Evolutionary conservation across 1,140 invertebrate genomes (phyloP).

Genomic region (Reticulitermes speratus): DNA sequence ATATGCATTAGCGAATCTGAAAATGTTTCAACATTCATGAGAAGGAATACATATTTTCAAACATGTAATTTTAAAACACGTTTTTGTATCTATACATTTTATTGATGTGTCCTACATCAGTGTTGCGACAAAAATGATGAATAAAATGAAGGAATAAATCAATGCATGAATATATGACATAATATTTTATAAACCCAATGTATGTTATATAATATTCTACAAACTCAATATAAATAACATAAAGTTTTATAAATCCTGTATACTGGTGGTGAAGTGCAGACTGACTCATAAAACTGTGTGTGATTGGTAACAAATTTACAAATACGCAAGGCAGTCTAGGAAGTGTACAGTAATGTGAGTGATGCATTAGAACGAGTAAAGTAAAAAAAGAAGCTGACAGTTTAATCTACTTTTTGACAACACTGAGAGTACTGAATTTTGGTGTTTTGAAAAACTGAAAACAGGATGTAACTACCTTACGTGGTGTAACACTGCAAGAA

Average conservation of each 20-base stretch:
- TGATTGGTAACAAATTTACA: not conserved
- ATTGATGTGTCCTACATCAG: not conserved
- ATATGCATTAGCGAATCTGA: no score
- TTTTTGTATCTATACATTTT: not conserved
- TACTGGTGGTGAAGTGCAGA: no score
- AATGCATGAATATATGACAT: no score
- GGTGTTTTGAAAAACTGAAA: slow-evolving; percentile 29
- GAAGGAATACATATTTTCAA: no score
- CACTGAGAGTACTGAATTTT: not conserved
- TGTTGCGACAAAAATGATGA: no score
- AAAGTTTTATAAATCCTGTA: no score
- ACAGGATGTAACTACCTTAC: slow-evolving; percentile 27
- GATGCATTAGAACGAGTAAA: not conserved
- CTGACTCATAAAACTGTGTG: not conserved
- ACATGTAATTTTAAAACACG: not conserved
- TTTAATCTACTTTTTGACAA: not conserved
- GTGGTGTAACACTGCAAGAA: slow-evolving; percentile 33
- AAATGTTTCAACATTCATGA: no score
- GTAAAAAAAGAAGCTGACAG: not conserved
- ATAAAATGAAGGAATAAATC: no score
- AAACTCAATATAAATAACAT: no score
- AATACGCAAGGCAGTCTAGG: not conserved
- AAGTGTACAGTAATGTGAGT: not conserved
- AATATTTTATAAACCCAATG: not conserved
- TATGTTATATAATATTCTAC: no score